Evolutionary conservation across 2,113 vertebrate species (phyloP).

Genomic region (Peromyscus californicus): DNA sequence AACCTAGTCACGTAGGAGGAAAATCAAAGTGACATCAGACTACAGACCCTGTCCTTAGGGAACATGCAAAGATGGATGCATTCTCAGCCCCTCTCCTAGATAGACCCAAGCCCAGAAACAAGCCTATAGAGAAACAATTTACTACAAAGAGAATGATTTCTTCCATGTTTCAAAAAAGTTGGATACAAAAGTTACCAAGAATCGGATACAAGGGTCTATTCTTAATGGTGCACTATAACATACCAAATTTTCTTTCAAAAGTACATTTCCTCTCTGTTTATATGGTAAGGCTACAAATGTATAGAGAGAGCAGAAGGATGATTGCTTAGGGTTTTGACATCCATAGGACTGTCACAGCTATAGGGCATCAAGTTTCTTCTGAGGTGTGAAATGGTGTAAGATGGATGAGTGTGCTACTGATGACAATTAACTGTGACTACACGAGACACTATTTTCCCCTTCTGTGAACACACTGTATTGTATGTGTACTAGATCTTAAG

Average conservation of each 20-base stretch:
- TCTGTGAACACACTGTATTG: neutral
- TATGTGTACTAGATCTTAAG: neutral
- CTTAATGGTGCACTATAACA: neutral
- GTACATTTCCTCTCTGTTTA: neutral
- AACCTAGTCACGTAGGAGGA: neutral
- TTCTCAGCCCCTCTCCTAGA: neutral
- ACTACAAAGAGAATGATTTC: neutral
- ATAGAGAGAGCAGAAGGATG: neutral
- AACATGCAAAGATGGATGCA: conserved; percentile 61
- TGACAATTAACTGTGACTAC: neutral
- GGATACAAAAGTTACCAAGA: neutral
- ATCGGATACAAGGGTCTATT: neutral
- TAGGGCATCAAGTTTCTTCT: neutral
- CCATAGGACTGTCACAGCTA: neutral
- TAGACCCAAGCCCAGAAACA: neutral
- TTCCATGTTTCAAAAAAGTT: neutral
- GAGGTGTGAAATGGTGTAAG: neutral
- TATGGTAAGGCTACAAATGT: neutral
- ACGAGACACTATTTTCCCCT: neutral
- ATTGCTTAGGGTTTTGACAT: neutral
- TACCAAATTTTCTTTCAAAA: conserved; percentile 30
- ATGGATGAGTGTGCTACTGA: neutral
- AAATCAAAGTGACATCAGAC: accelerated
- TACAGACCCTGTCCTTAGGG: conserved; percentile 36
- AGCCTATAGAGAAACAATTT: neutral